Evolutionary conservation across 2,113 vertebrate species (phyloP).

Genomic region (Psilopogon haemacephalus): DNA sequence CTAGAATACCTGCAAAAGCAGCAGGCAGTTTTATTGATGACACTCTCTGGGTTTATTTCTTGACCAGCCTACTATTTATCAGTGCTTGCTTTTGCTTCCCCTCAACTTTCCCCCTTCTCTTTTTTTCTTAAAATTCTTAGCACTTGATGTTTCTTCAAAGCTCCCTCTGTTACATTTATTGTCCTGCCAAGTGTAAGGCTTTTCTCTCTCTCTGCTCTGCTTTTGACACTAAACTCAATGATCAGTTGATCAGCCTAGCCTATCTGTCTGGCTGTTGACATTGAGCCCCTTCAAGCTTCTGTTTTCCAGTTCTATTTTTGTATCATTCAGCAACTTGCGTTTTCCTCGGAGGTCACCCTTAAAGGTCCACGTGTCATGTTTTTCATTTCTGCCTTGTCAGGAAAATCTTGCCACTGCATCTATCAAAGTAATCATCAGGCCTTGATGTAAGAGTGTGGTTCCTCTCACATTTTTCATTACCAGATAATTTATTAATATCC

Average conservation of each 20-base stretch:
- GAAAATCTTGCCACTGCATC: slow-evolving; percentile 81
- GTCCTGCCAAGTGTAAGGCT: background rate
- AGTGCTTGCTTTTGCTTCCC: background rate
- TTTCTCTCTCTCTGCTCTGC: background rate
- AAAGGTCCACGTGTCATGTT: slow-evolving; percentile 80
- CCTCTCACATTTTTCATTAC: slow-evolving; percentile 87
- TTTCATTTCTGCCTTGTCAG: slow-evolving; percentile 87
- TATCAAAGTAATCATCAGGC: slow-evolving; percentile 85
- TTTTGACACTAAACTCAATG: slow-evolving; percentile 53
- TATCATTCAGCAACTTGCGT: slow-evolving; percentile 75
- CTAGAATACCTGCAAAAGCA: background rate
- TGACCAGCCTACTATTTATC: background rate
- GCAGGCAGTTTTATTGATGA: background rate
- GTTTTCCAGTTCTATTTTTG: slow-evolving; percentile 70
- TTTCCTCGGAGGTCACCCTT: slow-evolving; percentile 83
- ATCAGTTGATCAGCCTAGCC: slow-evolving; percentile 60
- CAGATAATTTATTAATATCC: slow-evolving; percentile 89
- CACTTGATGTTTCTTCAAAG: background rate
- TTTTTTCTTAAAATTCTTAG: background rate
- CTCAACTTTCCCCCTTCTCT: background rate
- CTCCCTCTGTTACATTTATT: background rate
- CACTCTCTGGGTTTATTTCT: background rate
- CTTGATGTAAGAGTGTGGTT: slow-evolving; percentile 79
- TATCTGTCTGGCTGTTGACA: slow-evolving; percentile 74
- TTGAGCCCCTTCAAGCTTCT: slow-evolving; percentile 60